Percentiles rank a stretch among this genome's conserved stretches.
Evolutionary conservation across 2,888 invertebrate genomes (phyloP).

Genomic region (Anagyrus pseudococci): DNA sequence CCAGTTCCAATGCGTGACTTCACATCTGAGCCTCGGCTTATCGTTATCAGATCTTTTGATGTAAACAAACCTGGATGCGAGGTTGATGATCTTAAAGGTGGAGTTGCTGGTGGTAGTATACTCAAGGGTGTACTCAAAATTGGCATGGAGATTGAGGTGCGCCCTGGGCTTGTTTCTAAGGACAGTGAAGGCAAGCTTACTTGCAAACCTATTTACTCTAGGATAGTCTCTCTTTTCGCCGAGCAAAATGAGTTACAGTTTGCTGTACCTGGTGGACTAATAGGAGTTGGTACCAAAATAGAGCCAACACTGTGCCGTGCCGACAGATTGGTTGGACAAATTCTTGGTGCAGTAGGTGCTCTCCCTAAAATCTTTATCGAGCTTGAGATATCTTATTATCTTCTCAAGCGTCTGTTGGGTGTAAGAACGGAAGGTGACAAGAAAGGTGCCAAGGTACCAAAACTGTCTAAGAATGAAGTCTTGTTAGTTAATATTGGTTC

Average conservation of each 20-base stretch:
- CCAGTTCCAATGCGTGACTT: constrained; percentile 96
- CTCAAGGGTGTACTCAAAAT: constrained; percentile 94
- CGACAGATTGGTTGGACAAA: constrained; percentile 94
- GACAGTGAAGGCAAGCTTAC: constrained; percentile 94
- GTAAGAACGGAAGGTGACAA: constrained; percentile 99
- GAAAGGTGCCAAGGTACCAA: constrained; percentile 97
- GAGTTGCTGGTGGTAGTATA: constrained; percentile 98
- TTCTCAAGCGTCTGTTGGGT: constrained; percentile 92
- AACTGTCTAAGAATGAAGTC: constrained; percentile 88
- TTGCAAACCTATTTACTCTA: constrained; percentile 95
- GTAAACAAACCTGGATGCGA: constrained; percentile 99
- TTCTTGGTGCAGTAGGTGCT: constrained; percentile 94
- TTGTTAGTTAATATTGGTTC: constrained; percentile 98
- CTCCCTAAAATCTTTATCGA: constrained; percentile 97
- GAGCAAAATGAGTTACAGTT: constrained; percentile 98
- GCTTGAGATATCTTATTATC: constrained; percentile 96
- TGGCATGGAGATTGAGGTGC: constrained; percentile 98
- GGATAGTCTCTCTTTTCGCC: constrained; percentile 95
- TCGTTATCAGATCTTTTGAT: constrained; percentile 96
- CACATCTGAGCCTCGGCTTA: constrained; percentile 91
- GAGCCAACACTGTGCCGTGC: constrained; percentile 98
- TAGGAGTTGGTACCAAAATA: constrained; percentile 98
- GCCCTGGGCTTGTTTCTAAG: constrained; percentile 97
- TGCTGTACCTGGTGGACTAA: constrained; percentile 99
- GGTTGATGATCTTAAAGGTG: constrained; percentile 96